Evolutionary conservation across 1,140 invertebrate genomes (phyloP), one percentile per base, ranked within the genome.

Genomic region (Rhagoletis zephyria): DNA sequence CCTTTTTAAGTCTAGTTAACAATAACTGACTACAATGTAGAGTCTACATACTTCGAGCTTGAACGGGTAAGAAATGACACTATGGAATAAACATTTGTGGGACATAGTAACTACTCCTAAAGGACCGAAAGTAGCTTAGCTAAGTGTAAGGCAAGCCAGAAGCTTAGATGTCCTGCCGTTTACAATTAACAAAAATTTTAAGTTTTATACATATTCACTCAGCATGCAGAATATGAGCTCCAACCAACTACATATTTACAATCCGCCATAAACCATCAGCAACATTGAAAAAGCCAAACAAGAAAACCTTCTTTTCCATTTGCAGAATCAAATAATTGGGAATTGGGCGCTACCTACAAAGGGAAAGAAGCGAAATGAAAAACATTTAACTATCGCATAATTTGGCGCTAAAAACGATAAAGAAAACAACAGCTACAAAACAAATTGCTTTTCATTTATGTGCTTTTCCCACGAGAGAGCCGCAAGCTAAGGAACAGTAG

Each of bases 401-500:
- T 16, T 48, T 48, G 67, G 16, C 3, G 42, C 67, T 45, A 45
- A 16, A 74, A 45, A 16, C 40, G 64, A 16, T 16, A 48, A 74
- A 74, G 42, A 48, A n/a, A 74, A 6, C 10, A 12, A 74, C 45
- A 74, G 40, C 10, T 16, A 45, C 14, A 74, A 74, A 74, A 45
- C 42, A 74, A 74, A 74, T 74, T 74, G 16, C 10, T 74, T 48
- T 74, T 74, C 42, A n/a, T 74, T 45, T 74, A 48, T 48, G 42
- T 45, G 14, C 14, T 74, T 74, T 14, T 6, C 14, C 4, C 67
- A 48, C 16, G 3, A n/a, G 67, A 70, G 42, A 70, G 67, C 40
- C 19, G 30, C 30, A 48, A 74, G 67, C 42, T 56, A 56, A 56
- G 51, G 51, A 56, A 3, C 51, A 10, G 51, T 56, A 56, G 51